These are phyloP conservation scores for Aspidiotus destructor DNA, from an alignment of 2,888 invertebrate species.

Conservation along the genomic window DNA sequence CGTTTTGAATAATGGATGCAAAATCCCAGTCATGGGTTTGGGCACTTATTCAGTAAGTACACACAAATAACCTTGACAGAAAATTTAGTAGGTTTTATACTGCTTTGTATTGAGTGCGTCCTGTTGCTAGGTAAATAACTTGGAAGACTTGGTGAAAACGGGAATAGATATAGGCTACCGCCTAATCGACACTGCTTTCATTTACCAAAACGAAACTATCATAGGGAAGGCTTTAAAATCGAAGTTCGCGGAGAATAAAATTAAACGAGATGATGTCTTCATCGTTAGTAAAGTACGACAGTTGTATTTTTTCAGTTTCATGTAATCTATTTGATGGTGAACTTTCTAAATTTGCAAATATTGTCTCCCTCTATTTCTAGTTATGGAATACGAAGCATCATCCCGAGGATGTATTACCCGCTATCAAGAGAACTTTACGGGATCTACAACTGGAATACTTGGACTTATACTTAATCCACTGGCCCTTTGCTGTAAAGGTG, in stretches of 20 bases:
- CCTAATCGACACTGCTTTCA: constrained; percentile 25
- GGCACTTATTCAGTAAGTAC: no score
- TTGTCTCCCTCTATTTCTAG: background rate
- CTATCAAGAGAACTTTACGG: constrained; percentile 56
- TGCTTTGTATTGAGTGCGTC: no score
- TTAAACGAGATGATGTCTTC: constrained; percentile 25
- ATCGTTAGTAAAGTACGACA: constrained; percentile 18
- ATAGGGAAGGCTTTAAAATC: constrained; percentile 14
- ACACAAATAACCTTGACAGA: no score
- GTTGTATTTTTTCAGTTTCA: background rate
- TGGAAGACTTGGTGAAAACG: no score
- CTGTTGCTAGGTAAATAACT: no score
- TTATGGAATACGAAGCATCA: constrained; percentile 80
- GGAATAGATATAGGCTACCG: constrained; percentile 21
- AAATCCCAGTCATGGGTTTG: no score
- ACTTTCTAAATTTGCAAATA: background rate
- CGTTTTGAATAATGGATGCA: no score
- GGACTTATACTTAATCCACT: constrained; percentile 83
- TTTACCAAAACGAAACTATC: constrained; percentile 24
- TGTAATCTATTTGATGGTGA: background rate
- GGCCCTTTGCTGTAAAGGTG: constrained; percentile 66
- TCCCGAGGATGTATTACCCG: constrained; percentile 61
- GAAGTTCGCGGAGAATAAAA: constrained; percentile 12
- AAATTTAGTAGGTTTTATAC: no score
- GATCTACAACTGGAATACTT: constrained; percentile 67